A percentile compares a stretch with the other conserved stretches of the same genome.
phyloP scores from a whole-genome alignment of 2,888 invertebrate genomes.

The Metalampra italica region DNA sequence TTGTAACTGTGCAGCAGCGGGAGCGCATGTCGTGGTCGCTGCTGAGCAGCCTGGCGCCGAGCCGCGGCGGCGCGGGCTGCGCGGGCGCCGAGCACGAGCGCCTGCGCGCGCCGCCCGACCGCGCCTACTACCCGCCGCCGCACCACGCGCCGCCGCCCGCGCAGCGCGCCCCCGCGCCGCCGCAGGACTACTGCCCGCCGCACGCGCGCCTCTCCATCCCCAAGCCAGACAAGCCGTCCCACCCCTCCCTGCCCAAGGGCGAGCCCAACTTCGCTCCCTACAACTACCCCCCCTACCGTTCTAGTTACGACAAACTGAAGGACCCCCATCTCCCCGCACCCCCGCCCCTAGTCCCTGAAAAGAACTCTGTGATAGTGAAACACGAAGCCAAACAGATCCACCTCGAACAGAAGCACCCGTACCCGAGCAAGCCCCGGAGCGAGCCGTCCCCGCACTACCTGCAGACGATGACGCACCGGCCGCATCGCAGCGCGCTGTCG shows the following conservation, averaged over 20 bases:
- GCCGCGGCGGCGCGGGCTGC: constrained; percentile 38
- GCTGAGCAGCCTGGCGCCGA: constrained; percentile 72
- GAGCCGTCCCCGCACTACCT: constrained; percentile 78
- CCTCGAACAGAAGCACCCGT: constrained; percentile 78
- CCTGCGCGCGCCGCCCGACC: constrained; percentile 34
- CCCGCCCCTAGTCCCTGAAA: constrained; percentile 83
- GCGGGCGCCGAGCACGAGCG: constrained; percentile 38
- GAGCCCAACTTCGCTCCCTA: constrained; percentile 84
- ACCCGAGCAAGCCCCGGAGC: constrained; percentile 78
- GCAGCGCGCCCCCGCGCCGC: constrained; percentile 30
- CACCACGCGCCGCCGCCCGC: constrained; percentile 36
- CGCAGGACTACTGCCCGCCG: constrained; percentile 42
- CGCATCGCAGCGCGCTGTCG: constrained; percentile 68
- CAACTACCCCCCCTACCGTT: constrained; percentile 80
- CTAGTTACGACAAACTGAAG: constrained; percentile 80
- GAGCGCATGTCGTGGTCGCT: constrained; percentile 79
- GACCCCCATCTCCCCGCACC: constrained; percentile 81
- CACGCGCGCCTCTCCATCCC: constrained; percentile 49
- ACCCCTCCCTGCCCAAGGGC: constrained; percentile 74
- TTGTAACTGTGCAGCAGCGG: constrained; percentile 41
- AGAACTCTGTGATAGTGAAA: constrained; percentile 88
- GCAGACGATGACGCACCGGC: constrained; percentile 65
- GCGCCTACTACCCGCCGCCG: constrained; percentile 40
- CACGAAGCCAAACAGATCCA: constrained; percentile 84
- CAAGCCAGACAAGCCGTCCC: constrained; percentile 55